These are phyloP conservation scores for Perca schrenkii DNA, from an alignment of 2,113 vertebrate genomes.

Conservation along the genomic window DNA sequence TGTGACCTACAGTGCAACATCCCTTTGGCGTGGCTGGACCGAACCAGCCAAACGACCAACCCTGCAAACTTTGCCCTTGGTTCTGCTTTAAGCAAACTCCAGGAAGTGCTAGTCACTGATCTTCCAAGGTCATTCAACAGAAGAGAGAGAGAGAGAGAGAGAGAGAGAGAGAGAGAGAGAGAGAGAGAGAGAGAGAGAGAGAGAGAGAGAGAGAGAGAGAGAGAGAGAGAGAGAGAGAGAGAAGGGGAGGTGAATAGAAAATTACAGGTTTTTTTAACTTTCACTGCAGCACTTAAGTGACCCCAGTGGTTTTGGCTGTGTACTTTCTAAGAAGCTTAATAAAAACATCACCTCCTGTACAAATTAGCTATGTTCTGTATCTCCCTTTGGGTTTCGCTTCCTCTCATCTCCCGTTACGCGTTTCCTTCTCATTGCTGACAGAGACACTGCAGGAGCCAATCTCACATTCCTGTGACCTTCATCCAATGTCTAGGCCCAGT, in stretches of 20 bases:
- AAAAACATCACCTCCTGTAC: conserved; percentile 55
- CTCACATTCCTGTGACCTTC: conserved; percentile 87
- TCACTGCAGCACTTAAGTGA: conserved; percentile 76
- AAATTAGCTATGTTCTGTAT: conserved; percentile 26
- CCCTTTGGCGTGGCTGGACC: conserved; percentile 23
- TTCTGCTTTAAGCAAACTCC: conserved; percentile 83
- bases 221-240: conserved; percentile 27
- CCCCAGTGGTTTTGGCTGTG: conserved; percentile 54
- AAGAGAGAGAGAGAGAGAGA: conserved; percentile 77
- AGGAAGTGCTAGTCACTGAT: conserved; percentile 85
- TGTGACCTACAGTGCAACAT: conserved; percentile 49
- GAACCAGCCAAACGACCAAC: conserved; percentile 35
- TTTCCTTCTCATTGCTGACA: conserved; percentile 63
- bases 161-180: conserved; percentile 40
- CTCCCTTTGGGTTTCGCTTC: conserved; percentile 52
- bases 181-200: conserved; percentile 6
- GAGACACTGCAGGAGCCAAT: conserved; percentile 78
- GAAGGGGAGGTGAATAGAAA: conserved; percentile 54
- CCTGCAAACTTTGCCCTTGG: conserved; percentile 93
- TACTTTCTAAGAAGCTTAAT: conserved; percentile 61
- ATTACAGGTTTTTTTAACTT: conserved; percentile 81
- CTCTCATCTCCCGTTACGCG: conserved; percentile 44
- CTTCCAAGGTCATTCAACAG: conserved; percentile 94
- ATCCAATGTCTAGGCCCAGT: conserved; percentile 76
- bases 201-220: conserved; percentile 50